Evolutionary conservation across 2,797 vertebrate genomes (phyloP).

Genomic region (Chrosomus eos): DNA sequence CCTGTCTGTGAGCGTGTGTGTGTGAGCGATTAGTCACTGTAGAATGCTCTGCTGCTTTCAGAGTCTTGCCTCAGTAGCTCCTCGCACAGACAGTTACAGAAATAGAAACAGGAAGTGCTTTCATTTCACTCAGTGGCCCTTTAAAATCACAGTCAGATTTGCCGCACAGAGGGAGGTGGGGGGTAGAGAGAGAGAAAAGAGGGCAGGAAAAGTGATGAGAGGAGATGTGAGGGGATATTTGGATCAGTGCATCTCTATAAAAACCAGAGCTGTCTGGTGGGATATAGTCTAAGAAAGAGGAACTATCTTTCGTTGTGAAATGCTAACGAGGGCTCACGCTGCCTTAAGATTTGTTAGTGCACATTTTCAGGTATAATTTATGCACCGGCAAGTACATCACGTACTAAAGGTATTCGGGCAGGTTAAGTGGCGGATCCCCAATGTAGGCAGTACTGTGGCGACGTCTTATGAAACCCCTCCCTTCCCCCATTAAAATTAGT

Average conservation of each 20-base stretch:
- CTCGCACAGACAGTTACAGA: constrained; percentile 59
- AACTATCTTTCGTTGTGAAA: constrained; percentile 44
- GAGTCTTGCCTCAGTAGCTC: constrained; percentile 61
- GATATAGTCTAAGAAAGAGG: constrained; percentile 59
- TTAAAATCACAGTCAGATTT: constrained; percentile 63
- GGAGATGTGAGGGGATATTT: constrained; percentile 55
- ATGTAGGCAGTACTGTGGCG: neutral
- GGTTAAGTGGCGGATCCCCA: neutral
- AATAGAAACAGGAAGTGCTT: constrained; percentile 64
- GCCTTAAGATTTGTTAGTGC: constrained; percentile 37
- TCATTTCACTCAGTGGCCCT: constrained; percentile 61
- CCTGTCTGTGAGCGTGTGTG: constrained; percentile 4
- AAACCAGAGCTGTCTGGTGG: constrained; percentile 53
- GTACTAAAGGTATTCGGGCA: neutral
- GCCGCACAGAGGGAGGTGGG: constrained; percentile 37
- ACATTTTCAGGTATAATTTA: constrained; percentile 25
- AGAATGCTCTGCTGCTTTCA: constrained; percentile 54
- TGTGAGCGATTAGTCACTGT: constrained; percentile 57
- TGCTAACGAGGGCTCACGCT: constrained; percentile 42
- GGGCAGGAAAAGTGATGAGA: constrained; percentile 41
- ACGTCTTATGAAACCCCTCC: neutral
- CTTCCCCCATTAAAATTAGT: neutral
- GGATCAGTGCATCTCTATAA: constrained; percentile 59
- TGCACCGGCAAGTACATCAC: constrained; percentile 1
- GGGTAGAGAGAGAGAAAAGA: constrained; percentile 36